A percentile compares a stretch with the other conserved stretches of the same genome.
phyloP scores from a whole-genome alignment of 2,888 invertebrate genomes.

The Rapana venosa region DNA sequence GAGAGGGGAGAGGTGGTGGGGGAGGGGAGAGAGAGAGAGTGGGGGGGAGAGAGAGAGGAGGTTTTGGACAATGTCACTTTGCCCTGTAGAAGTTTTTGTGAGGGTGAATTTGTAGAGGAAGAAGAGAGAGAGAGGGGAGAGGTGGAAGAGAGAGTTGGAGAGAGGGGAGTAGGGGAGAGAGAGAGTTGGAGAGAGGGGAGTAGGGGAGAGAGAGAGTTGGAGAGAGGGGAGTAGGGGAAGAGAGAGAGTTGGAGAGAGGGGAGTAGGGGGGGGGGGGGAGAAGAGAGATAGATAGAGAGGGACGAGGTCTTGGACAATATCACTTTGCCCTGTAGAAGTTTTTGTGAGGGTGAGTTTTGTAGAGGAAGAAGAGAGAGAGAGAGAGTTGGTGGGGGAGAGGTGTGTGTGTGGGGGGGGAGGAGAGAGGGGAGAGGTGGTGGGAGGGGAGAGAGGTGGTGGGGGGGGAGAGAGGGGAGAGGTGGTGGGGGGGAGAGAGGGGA shows the following conservation, averaged over 20 bases:
- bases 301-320: constrained; percentile 48
- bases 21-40: background rate
- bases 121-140: background rate
- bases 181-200: no score
- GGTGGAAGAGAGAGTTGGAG: background rate
- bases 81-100: constrained; percentile 64
- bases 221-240: no score
- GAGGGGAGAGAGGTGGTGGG: background rate
- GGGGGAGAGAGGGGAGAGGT: background rate
- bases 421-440: background rate
- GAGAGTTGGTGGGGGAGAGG: background rate
- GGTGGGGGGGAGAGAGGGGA: background rate
- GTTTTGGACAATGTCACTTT: constrained; percentile 46
- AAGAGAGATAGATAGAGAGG: background rate
- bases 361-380: no score
- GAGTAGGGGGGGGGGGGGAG: background rate
- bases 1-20: no score
- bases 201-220: no score
- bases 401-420: background rate
- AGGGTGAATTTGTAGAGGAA: constrained; percentile 55
- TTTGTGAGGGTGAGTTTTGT: constrained; percentile 63
- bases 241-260: background rate
- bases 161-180: no score
- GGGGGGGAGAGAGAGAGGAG: no score
- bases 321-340: constrained; percentile 58